Evolutionary conservation across 2,797 vertebrate genomes (phyloP).

Genomic region (Micrastur ruficollis): DNA sequence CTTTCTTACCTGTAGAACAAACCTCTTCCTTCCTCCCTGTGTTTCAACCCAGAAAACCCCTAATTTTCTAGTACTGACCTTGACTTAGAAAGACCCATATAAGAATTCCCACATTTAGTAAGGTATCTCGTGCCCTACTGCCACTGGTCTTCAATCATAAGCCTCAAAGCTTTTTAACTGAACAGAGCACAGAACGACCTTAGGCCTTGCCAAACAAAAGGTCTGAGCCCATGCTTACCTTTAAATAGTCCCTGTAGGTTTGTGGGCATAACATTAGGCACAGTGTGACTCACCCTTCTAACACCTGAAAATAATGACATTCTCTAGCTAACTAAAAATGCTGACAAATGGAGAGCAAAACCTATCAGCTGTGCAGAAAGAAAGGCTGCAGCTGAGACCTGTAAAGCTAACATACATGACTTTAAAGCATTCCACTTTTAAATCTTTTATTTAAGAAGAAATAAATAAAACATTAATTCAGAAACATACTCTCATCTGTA

Average conservation of each 20-base stretch:
- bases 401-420: neutral
- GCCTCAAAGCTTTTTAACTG: rapidly evolving
- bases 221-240: rapidly evolving
- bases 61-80: neutral
- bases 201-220: rapidly evolving
- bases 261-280: neutral
- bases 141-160: rapidly evolving
- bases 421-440: neutral
- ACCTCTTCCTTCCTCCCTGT: neutral
- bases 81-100: rapidly evolving
- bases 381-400: neutral
- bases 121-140: rapidly evolving
- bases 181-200: neutral
- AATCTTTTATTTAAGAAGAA: no score
- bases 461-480: neutral
- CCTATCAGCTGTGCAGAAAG: neutral
- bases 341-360: neutral
- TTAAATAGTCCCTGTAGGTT: rapidly evolving
- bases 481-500: neutral
- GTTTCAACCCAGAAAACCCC: neutral
- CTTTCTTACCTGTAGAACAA: neutral
- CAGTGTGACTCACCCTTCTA: neutral
- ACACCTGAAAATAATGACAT: neutral
- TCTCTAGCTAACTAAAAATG: neutral
- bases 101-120: rapidly evolving